A percentile compares a stretch with the other conserved stretches of the same genome.
phyloP scores from a whole-genome alignment of 2,797 vertebrate species.

The Sylvia borin region DNA sequence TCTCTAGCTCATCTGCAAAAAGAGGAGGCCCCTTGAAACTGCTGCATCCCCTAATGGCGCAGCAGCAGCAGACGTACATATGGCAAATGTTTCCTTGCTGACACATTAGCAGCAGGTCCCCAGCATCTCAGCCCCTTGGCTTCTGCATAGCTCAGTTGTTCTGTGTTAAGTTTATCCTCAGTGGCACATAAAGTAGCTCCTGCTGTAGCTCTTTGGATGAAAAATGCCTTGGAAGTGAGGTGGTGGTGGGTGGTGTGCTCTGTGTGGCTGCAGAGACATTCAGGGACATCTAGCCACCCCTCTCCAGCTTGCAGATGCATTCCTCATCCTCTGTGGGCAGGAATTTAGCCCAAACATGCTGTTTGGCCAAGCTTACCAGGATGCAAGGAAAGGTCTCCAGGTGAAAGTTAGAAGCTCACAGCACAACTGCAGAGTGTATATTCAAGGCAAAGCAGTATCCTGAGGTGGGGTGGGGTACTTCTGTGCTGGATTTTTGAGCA shows the following conservation, averaged over 20 bases:
- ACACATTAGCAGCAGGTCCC: slow-evolving; percentile 14
- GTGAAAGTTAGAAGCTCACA: not conserved
- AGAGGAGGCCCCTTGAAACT: not conserved
- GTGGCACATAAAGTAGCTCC: not conserved
- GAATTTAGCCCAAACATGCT: not conserved
- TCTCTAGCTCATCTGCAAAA: not conserved
- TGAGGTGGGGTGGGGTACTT: not conserved
- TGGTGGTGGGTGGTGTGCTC: fast-evolving
- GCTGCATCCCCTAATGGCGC: not conserved
- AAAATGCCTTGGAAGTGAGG: not conserved
- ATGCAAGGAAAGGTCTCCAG: not conserved
- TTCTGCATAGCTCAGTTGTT: not conserved
- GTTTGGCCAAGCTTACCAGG: not conserved
- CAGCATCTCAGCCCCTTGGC: not conserved
- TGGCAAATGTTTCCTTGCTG: slow-evolving; percentile 31
- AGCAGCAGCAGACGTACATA: not conserved
- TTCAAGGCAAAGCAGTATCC: not conserved
- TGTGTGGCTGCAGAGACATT: not conserved
- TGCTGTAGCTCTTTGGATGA: not conserved
- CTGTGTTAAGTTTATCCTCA: not conserved
- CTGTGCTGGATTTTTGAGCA: not conserved
- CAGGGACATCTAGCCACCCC: not conserved
- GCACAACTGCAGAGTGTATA: not conserved
- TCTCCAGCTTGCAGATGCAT: not conserved
- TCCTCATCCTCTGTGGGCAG: not conserved